Conservation (phyloP, 2,113 vertebrate genomes). For the Mobula hypostoma region DNA sequence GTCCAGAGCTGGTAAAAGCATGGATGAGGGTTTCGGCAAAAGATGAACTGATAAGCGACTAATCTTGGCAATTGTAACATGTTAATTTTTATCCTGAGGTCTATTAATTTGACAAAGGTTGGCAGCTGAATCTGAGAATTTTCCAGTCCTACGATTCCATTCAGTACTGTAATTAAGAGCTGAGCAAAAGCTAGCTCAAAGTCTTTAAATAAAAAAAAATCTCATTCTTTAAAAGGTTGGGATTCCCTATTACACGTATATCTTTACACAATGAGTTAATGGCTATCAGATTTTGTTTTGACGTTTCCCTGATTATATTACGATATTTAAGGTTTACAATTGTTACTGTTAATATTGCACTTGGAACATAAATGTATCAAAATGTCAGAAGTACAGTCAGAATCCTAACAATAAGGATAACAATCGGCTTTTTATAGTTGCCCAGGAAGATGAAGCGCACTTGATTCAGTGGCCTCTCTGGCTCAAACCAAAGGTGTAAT, state of each 20-base stretch:
- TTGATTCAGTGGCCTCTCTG: too few species aligned
- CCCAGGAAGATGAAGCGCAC: too few species aligned
- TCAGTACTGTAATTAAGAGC: neutral
- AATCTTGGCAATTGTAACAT: neutral
- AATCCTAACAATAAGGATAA: too few species aligned
- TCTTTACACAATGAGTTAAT: neutral
- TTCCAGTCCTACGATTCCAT: neutral
- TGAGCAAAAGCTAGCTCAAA: neutral
- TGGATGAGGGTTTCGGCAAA: neutral
- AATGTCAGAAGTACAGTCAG: neutral
- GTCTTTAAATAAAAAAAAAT: neutral
- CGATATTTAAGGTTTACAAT: neutral
- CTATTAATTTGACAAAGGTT: neutral
- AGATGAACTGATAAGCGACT: neutral
- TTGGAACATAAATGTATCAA: neutral
- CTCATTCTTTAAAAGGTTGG: neutral
- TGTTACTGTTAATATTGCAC: neutral
- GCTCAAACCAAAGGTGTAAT: too few species aligned
- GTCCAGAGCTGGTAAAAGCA: neutral
- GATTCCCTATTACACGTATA: neutral
- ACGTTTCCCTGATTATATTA: neutral
- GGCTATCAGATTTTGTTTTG: neutral
- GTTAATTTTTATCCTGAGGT: neutral
- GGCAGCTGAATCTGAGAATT: neutral
- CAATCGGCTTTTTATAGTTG: too few species aligned